Percentiles rank a stretch among this genome's conserved stretches.
Evolutionary conservation across 2,888 invertebrate genomes (phyloP).

Genomic region (Trypoxylon attenuatum): DNA sequence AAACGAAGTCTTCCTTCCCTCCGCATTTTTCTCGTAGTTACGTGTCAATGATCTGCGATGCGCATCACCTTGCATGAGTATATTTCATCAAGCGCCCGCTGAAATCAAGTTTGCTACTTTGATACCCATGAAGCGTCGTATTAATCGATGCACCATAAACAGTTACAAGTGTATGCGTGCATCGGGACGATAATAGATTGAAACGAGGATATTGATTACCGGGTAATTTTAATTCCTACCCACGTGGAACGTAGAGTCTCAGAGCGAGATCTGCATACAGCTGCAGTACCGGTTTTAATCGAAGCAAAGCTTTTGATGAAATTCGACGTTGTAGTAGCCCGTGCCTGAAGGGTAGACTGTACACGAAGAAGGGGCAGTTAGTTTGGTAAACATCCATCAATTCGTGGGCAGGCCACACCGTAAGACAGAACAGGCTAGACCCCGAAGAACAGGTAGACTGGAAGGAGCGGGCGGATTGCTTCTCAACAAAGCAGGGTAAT

Average conservation of each 20-base stretch:
- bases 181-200: too few relatives aligned
- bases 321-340: slow-evolving; percentile 51
- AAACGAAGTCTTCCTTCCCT: too few relatives aligned
- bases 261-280: background rate
- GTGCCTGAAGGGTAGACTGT: slow-evolving; percentile 42
- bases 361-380: slow-evolving; percentile 58
- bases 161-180: too few relatives aligned
- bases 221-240: too few relatives aligned
- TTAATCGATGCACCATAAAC: too few relatives aligned
- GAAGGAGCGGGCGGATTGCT: slow-evolving; percentile 66
- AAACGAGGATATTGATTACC: too few relatives aligned
- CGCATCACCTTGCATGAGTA: too few relatives aligned
- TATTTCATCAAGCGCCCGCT: too few relatives aligned
- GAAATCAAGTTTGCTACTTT: too few relatives aligned
- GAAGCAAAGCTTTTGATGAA: slow-evolving; percentile 33
- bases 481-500: slow-evolving; percentile 75
- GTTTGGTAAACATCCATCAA: slow-evolving; percentile 72
- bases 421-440: slow-evolving; percentile 35
- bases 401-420: slow-evolving; percentile 61
- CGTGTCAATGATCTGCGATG: too few relatives aligned
- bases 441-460: slow-evolving; percentile 52
- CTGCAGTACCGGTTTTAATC: slow-evolving; percentile 26
- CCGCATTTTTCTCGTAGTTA: too few relatives aligned
- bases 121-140: too few relatives aligned
- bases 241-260: background rate